Base-by-base conservation (phyloP, 92 coral and sea anemone genomes). In the Porites cylindrica region DNA sequence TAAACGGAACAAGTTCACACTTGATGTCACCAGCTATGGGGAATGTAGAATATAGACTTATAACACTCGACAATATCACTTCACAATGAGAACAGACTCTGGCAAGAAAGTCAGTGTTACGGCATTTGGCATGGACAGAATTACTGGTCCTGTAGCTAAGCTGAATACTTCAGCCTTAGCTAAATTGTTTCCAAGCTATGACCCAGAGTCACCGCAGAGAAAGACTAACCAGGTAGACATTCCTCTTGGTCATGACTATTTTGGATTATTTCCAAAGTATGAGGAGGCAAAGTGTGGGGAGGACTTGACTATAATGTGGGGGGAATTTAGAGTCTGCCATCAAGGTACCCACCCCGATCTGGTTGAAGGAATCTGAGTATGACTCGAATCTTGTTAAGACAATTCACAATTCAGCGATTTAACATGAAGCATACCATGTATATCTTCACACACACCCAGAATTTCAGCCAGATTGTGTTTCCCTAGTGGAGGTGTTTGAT, bases 21-120 rank as follows among this genome's bases (percentile, higher is more conserved):
- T 89, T n/a, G 94, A 94, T 51, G 93, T 89, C 9, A 94, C 94
- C 0, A 93, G 29, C 91, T 9, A 88, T 91, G 94, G 94, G 93
- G 10, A 81, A 78, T 23, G 82, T 86, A 1, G 91, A 94, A 26
- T 26, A 82, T 91, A 86, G 56, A 79, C 92, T 2, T 89, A 87
- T 61, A 78, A 82, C 90, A 91, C 93, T 47, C 21, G 84, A 8
- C 87, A 93, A 76, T 90, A 90, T 60, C 69, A 84, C 81, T 90
- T 90, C 78, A 64, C 87, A 32, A 26, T 90, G 59, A 75, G 26
- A 70, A 88, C 90, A 7, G 78, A 12, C 75, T 66, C 91, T 8
- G 96, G 93, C 8, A 88, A 84, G 76, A 90, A 90, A 51, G 92
- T 87, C 7, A 71, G 64, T 13, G 81, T 88, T 80, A 81, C 51